phyloP scores from a whole-genome alignment of 2,113 vertebrate genomes.

The Sula dactylatra region DNA sequence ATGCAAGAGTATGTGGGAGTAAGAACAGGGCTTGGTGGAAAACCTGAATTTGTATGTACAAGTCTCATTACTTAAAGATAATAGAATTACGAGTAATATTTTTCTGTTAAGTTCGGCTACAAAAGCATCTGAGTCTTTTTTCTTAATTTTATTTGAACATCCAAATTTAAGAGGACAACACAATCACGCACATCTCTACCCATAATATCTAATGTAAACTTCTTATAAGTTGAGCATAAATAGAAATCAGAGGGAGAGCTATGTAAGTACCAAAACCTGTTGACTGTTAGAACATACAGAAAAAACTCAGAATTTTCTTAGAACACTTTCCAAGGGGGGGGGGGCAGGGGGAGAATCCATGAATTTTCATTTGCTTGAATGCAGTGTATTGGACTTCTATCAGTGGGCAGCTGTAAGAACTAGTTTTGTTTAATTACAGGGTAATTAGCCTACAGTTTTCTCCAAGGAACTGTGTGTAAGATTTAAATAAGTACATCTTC shows the following conservation, averaged over 20 bases:
- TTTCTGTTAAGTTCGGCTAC: not conserved
- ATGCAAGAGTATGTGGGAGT: not conserved
- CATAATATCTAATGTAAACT: not conserved
- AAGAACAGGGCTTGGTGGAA: not conserved
- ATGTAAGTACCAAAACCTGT: not conserved
- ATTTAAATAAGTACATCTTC: not conserved
- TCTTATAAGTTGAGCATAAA: not conserved
- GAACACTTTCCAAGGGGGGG: not conserved
- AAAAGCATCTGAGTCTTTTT: not conserved
- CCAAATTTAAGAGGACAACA: not conserved
- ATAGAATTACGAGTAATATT: not conserved
- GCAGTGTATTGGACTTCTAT: not conserved
- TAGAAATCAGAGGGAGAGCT: not conserved
- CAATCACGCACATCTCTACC: not conserved
- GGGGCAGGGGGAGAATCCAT: not conserved
- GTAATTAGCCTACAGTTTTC: slow-evolving; percentile 10
- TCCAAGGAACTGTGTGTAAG: not conserved
- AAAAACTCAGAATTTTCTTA: not conserved
- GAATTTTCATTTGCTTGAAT: not conserved
- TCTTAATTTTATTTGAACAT: not conserved
- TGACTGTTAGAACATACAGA: not conserved
- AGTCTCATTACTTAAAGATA: not conserved
- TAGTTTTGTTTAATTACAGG: not conserved
- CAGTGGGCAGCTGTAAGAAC: not conserved
- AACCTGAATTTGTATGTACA: not conserved